A percentile compares a stretch with the other conserved stretches of the same genome.
These are phyloP conservation scores for Poeciliopsis turrubarensis DNA, from an alignment of 2,113 vertebrate species.

Conservation along the genomic window DNA sequence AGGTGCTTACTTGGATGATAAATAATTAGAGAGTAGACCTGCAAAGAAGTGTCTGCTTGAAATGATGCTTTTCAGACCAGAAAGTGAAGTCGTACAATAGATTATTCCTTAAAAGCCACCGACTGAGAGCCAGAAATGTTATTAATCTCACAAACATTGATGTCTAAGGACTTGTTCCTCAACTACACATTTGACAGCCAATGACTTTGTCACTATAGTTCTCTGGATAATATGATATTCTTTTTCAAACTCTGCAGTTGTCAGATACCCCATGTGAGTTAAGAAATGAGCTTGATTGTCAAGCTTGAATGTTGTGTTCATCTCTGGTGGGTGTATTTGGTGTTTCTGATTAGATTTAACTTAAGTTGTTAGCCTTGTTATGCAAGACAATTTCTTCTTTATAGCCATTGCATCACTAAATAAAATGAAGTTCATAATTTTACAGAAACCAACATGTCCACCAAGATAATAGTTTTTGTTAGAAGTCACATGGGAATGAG, in stretches of 20 bases:
- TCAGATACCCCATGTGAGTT: not conserved
- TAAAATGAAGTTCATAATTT: not conserved
- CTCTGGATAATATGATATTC: not conserved
- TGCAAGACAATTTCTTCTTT: not conserved
- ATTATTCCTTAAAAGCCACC: not conserved
- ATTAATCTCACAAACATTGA: not conserved
- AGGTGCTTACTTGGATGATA: not conserved
- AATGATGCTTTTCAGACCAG: not conserved
- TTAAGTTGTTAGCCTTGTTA: too few relatives aligned
- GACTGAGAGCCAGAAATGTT: not conserved
- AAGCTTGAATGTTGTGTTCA: too few relatives aligned
- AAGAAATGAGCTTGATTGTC: too few relatives aligned
- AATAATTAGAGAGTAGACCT: not conserved
- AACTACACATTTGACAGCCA: not conserved
- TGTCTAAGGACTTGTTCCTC: not conserved
- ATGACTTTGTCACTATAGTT: not conserved
- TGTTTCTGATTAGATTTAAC: too few relatives aligned
- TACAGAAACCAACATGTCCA: too few relatives aligned
- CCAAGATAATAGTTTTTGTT: not conserved
- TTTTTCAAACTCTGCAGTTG: not conserved
- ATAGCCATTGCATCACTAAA: not conserved
- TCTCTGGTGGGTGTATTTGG: too few relatives aligned
- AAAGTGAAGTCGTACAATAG: not conserved
- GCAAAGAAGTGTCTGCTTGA: not conserved
- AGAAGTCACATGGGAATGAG: too few relatives aligned